Conservation (phyloP, 2,113 vertebrate genomes). For the Diadophis punctatus region DNA sequence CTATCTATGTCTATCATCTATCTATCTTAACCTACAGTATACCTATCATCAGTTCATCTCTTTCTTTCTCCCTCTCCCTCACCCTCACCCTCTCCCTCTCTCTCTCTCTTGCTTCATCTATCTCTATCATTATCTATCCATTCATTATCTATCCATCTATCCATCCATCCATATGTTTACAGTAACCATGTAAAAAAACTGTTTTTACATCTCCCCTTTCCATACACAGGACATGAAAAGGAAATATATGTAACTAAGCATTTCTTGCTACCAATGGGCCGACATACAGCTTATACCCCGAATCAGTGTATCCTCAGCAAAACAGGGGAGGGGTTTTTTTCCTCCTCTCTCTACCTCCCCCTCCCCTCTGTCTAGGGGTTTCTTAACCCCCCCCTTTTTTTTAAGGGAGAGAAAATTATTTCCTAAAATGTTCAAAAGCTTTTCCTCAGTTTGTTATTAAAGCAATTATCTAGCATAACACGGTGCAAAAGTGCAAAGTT, state of each 20-base stretch:
- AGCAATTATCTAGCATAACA: conserved; percentile 84
- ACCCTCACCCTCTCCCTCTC: too few relatives aligned
- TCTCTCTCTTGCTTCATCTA: not conserved
- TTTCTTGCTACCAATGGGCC: conserved; percentile 20
- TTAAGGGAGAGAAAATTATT: conserved; percentile 69
- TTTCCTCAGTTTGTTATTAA: conserved; percentile 82
- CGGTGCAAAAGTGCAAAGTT: conserved; percentile 64
- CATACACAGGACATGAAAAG: not conserved
- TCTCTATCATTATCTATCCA: not conserved
- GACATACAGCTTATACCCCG: conserved; percentile 29
- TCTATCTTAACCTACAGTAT: too few relatives aligned
- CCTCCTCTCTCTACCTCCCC: not conserved
- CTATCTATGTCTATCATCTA: too few relatives aligned
- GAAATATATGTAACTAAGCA: not conserved
- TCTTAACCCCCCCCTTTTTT: conserved; percentile 32
- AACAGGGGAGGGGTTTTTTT: not conserved
- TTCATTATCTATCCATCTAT: not conserved
- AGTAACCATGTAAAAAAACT: not conserved
- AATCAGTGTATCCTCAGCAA: conserved; percentile 23
- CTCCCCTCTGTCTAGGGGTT: conserved; percentile 56
- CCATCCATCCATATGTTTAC: not conserved
- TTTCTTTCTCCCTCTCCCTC: too few relatives aligned
- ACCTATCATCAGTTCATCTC: too few relatives aligned
- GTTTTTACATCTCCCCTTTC: not conserved
- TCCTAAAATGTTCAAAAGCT: conserved; percentile 81